phyloP scores from a whole-genome alignment of 2,797 vertebrate species.

The Coregonus ussuriensis region DNA sequence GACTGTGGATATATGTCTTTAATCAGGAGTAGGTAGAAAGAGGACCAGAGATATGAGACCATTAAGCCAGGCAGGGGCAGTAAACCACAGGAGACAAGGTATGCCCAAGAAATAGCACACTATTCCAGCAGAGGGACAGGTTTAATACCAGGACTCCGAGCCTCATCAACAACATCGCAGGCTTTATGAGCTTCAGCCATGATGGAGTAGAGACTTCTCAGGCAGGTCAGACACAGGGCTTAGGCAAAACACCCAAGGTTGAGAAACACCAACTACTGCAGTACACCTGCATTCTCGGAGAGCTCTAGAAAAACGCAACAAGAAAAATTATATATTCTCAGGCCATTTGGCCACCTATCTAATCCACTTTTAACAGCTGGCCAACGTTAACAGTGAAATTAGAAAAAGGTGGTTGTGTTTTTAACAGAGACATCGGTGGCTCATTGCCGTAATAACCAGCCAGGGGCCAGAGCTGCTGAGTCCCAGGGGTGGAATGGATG shows the following conservation, averaged over 20 bases:
- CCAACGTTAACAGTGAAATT: background rate
- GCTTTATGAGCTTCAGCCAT: too few relatives aligned
- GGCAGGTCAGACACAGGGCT: background rate
- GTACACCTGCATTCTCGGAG: background rate
- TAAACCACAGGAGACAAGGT: too few relatives aligned
- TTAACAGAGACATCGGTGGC: constrained; percentile 1
- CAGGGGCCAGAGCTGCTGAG: background rate
- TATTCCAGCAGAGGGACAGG: too few relatives aligned
- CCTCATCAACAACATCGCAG: too few relatives aligned
- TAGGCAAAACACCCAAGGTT: background rate
- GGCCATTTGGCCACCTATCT: background rate
- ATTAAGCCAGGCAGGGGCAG: too few relatives aligned
- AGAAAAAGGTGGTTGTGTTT: constrained; percentile 1
- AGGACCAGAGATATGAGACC: too few relatives aligned
- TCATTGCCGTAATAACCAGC: background rate
- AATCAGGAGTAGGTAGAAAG: too few relatives aligned
- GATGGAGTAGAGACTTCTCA: too few relatives aligned
- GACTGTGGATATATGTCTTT: too few relatives aligned
- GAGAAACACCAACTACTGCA: background rate
- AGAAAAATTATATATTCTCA: background rate
- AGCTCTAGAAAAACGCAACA: background rate
- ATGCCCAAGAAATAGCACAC: too few relatives aligned
- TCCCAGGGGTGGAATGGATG: background rate
- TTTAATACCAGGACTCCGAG: too few relatives aligned
- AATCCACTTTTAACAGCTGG: background rate